Conservation (phyloP, 2,797 vertebrate genomes). For the Clarias platycephalus region DNA sequence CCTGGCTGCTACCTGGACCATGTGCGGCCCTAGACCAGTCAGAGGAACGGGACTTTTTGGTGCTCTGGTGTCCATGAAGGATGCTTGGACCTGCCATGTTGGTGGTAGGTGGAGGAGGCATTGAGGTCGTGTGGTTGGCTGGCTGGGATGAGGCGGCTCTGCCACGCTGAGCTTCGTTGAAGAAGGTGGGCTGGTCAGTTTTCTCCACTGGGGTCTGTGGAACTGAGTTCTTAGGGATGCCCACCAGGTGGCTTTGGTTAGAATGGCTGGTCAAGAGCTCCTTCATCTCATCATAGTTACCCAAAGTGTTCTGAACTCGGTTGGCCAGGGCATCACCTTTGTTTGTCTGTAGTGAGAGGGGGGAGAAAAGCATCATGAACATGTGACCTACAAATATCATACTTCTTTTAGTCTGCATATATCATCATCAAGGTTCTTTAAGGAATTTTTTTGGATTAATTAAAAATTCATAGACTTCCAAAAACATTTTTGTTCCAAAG, state of each 20-base stretch:
- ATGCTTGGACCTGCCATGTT: constrained; percentile 71
- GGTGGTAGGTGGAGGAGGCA: constrained; percentile 63
- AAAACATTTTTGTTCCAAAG: background rate
- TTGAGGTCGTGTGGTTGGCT: constrained; percentile 62
- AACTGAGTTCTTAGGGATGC: constrained; percentile 75
- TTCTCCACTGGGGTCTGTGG: constrained; percentile 62
- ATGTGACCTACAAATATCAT: background rate
- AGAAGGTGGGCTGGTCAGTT: constrained; percentile 60
- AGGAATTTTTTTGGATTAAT: background rate
- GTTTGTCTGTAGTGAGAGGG: constrained; percentile 77
- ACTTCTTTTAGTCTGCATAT: background rate
- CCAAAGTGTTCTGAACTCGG: constrained; percentile 90
- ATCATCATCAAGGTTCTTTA: background rate
- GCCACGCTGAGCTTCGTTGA: constrained; percentile 67
- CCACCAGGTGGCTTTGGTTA: constrained; percentile 86
- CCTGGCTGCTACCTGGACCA: constrained; percentile 60
- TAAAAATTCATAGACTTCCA: background rate
- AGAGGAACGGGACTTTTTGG: constrained; percentile 81
- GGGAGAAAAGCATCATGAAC: background rate
- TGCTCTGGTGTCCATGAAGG: constrained; percentile 77
- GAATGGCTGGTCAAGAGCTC: constrained; percentile 68
- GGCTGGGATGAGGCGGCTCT: constrained; percentile 50
- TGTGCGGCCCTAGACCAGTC: constrained; percentile 84
- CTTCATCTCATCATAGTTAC: constrained; percentile 89
- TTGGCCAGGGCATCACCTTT: constrained; percentile 93